Percentiles rank a stretch among this genome's conserved stretches.
These are phyloP conservation scores for Teleogryllus occipitalis DNA, from an alignment of 1,140 invertebrate species.

Conservation along the genomic window DNA sequence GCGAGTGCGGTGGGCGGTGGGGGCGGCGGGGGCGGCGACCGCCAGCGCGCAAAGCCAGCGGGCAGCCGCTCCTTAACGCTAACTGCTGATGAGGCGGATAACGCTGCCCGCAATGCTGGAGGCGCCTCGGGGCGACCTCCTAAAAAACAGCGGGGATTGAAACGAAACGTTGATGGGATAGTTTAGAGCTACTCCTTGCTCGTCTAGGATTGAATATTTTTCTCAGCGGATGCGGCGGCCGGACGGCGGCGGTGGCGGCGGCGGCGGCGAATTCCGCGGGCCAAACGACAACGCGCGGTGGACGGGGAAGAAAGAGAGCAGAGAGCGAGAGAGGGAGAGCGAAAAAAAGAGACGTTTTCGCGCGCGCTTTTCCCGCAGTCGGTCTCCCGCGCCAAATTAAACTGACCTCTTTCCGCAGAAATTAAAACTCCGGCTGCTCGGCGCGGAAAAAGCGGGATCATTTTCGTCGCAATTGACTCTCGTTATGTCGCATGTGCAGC, in stretches of 20 bases:
- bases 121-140: not conserved
- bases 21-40: too few species aligned
- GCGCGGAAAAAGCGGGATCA: not conserved
- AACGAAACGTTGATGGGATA: conserved; percentile 1
- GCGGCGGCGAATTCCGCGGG: too few species aligned
- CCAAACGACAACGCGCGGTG: not conserved
- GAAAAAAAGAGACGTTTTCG: not conserved
- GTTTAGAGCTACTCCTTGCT: not conserved
- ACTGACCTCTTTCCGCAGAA: conserved; percentile 3
- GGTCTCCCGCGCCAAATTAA: not conserved
- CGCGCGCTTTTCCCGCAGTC: not conserved
- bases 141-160: not conserved
- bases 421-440: not conserved
- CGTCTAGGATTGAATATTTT: not conserved
- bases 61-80: not conserved
- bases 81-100: not conserved
- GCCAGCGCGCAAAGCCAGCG: not conserved
- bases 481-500: not conserved
- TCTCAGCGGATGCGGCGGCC: not conserved
- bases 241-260: too few species aligned
- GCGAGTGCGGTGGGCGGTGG: too few species aligned
- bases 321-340: not conserved
- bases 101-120: not conserved
- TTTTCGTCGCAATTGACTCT: not conserved
- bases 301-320: too few species aligned